Percentiles rank a stretch among this genome's conserved stretches.
phyloP scores from a whole-genome alignment of 1,140 invertebrate species.

The Halesus radiatus region DNA sequence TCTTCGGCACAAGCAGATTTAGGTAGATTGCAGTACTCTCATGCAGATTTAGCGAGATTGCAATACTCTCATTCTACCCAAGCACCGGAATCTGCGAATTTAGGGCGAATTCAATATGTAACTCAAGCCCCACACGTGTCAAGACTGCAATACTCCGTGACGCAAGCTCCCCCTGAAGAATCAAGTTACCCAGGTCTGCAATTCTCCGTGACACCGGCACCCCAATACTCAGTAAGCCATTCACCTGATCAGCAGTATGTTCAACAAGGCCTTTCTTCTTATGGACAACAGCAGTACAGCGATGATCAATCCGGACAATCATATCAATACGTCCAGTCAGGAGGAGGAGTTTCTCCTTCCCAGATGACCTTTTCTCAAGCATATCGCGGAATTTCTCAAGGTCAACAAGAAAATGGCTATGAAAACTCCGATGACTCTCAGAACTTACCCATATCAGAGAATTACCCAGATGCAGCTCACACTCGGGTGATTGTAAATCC shows the following conservation, averaged over 20 bases:
- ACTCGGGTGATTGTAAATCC: slow-evolving; percentile 58
- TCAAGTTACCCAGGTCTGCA: slow-evolving; percentile 60
- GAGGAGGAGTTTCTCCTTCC: slow-evolving; percentile 15
- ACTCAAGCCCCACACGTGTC: slow-evolving; percentile 59
- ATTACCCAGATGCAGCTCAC: slow-evolving; percentile 59
- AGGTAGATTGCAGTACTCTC: slow-evolving; percentile 31
- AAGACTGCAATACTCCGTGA: slow-evolving; percentile 65
- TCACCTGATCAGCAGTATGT: slow-evolving; percentile 38
- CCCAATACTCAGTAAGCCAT: slow-evolving; percentile 37
- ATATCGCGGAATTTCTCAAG: slow-evolving; percentile 16
- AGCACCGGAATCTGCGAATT: neutral
- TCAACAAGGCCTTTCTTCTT: slow-evolving; percentile 30
- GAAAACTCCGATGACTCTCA: slow-evolving; percentile 44
- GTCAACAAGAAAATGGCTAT: slow-evolving; percentile 39
- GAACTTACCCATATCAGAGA: slow-evolving; percentile 58
- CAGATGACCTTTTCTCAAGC: slow-evolving; percentile 48
- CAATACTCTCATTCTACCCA: neutral
- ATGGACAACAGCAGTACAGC: slow-evolving; percentile 25
- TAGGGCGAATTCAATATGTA: no score
- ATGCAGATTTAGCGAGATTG: no score
- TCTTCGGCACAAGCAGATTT: neutral
- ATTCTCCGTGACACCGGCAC: slow-evolving; percentile 65
- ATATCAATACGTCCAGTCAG: slow-evolving; percentile 45
- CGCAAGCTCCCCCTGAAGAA: slow-evolving; percentile 61
- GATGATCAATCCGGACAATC: slow-evolving; percentile 37